Evolutionary conservation across 2,113 vertebrate species (phyloP).

Genomic region (Lophochroa leadbeateri): DNA sequence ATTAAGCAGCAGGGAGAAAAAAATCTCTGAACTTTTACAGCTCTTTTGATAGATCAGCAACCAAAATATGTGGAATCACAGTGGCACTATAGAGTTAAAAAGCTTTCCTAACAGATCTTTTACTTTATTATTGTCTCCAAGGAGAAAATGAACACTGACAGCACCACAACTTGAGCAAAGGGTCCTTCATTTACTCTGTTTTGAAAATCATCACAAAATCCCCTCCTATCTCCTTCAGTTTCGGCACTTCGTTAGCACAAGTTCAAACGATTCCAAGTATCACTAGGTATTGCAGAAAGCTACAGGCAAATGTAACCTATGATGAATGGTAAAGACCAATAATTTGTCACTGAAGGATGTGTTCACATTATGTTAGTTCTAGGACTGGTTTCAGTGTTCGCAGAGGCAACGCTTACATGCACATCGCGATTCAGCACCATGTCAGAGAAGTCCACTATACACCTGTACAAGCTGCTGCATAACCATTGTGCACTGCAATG

Average conservation of each 20-base stretch:
- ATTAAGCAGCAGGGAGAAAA: background rate
- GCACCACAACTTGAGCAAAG: background rate
- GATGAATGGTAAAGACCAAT: background rate
- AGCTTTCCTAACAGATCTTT: background rate
- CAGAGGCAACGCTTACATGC: accelerated
- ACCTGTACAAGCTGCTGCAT: background rate
- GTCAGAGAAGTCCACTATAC: background rate
- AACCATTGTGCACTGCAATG: accelerated
- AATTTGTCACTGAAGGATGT: background rate
- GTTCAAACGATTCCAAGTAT: background rate
- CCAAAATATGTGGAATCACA: background rate
- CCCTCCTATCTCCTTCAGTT: background rate
- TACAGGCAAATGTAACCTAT: background rate
- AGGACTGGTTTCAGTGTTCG: background rate
- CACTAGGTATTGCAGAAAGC: background rate
- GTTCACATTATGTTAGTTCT: background rate
- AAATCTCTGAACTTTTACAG: background rate
- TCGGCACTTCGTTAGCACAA: background rate
- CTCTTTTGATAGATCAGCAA: constrained; percentile 25
- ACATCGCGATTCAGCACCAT: accelerated
- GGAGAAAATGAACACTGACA: background rate
- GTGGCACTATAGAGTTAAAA: background rate
- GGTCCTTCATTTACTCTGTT: background rate
- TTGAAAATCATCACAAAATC: background rate
- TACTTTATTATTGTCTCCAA: background rate